phyloP scores from a whole-genome alignment of 2,888 invertebrate genomes.

The Drosophila conformis region DNA sequence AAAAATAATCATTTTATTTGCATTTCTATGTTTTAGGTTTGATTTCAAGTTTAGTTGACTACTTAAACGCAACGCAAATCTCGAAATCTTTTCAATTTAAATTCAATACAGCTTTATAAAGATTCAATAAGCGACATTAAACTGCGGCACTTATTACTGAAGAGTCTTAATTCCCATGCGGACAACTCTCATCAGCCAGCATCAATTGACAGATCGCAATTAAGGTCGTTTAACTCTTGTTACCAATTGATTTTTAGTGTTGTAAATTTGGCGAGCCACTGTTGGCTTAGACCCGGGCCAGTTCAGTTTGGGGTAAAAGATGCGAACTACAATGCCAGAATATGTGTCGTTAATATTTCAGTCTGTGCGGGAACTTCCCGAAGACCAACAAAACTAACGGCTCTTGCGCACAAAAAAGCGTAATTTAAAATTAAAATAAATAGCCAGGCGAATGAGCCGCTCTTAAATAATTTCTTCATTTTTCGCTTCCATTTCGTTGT shows the following conservation, averaged over 20 bases:
- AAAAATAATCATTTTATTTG: not conserved
- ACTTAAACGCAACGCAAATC: not conserved
- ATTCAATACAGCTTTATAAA: too few species aligned
- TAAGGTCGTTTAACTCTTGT: slow-evolving; percentile 8
- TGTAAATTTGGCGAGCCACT: slow-evolving; percentile 7
- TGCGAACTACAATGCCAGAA: not conserved
- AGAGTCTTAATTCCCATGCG: not conserved
- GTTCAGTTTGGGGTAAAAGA: not conserved
- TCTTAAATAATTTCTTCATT: slow-evolving; percentile 41
- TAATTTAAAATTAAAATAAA: slow-evolving; percentile 63
- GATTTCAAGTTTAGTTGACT: not conserved
- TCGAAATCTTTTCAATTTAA: not conserved
- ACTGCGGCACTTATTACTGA: not conserved
- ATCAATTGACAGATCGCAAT: slow-evolving; percentile 1
- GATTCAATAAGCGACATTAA: not conserved
- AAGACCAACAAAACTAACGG: slow-evolving; percentile 55
- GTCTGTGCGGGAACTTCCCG: slow-evolving; percentile 38
- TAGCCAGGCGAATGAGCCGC: slow-evolving; percentile 47
- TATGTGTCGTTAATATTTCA: slow-evolving; percentile 25
- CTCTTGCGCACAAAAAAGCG: slow-evolving; percentile 42
- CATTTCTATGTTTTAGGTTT: not conserved
- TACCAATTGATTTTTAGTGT: not conserved
- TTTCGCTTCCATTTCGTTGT: not conserved
- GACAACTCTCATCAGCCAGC: not conserved
- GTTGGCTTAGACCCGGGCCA: slow-evolving; percentile 27